phyloP scores from a whole-genome alignment of 1,140 invertebrate species.

The Drosophila carrolli region DNA sequence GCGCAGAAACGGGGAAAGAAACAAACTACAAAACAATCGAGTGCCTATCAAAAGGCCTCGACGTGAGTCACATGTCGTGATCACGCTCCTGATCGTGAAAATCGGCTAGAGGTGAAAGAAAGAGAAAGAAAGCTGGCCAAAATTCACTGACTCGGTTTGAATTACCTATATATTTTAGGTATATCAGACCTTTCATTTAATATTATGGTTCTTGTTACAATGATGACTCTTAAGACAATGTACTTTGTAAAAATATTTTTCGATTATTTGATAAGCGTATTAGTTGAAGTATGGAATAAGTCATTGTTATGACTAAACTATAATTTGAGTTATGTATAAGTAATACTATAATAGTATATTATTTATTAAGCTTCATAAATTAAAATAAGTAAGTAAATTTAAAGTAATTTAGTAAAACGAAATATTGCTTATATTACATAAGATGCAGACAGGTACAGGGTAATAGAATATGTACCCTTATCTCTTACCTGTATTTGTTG shows the following conservation, averaged over 20 bases:
- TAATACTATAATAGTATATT: too few relatives aligned
- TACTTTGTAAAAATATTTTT: too few relatives aligned
- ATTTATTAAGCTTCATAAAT: too few relatives aligned
- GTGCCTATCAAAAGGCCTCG: conserved; percentile 36
- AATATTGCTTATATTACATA: background rate
- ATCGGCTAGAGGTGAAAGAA: conserved; percentile 13
- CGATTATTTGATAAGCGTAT: too few relatives aligned
- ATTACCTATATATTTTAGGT: conserved; percentile 2
- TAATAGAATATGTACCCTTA: background rate
- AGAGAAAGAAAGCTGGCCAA: conserved; percentile 5
- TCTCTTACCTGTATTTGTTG: conserved; percentile 37
- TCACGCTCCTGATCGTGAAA: conserved; percentile 38
- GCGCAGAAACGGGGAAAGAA: conserved; percentile 3
- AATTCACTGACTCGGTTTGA: conserved; percentile 8
- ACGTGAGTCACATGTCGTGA: conserved; percentile 45
- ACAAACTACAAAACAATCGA: conserved; percentile 32
- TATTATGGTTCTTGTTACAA: background rate
- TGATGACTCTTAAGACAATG: background rate
- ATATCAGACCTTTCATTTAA: background rate
- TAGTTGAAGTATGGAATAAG: too few relatives aligned
- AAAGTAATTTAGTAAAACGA: too few relatives aligned
- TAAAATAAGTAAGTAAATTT: too few relatives aligned
- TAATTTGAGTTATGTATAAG: too few relatives aligned
- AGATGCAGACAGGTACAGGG: background rate
- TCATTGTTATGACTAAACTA: too few relatives aligned